A percentile compares a stretch with the other conserved stretches of the same genome.
phyloP scores from a whole-genome alignment of 2,797 vertebrate genomes.

The Bradypodion pumilum region DNA sequence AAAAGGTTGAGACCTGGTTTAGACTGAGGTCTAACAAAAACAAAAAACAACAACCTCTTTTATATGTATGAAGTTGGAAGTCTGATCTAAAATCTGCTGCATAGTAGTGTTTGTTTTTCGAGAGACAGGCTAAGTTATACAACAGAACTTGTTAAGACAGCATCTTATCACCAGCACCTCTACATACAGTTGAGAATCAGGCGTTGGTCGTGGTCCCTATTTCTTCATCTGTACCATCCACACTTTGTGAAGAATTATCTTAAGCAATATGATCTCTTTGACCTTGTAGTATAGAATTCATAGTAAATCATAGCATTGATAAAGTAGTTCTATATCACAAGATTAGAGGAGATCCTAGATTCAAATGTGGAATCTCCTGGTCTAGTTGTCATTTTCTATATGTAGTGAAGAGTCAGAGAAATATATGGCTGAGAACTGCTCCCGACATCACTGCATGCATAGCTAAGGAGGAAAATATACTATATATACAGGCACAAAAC shows the following conservation, averaged over 20 bases:
- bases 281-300: not conserved
- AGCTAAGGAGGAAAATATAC: not conserved
- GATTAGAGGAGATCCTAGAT: not conserved
- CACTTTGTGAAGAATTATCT: conserved; percentile 9
- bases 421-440: not conserved
- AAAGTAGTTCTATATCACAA: not conserved
- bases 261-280: not conserved
- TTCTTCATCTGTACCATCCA: not conserved
- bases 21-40: too few species aligned
- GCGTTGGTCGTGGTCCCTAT: not conserved
- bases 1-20: too few species aligned
- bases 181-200: not conserved
- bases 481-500: conserved; percentile 4
- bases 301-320: not conserved
- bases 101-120: not conserved
- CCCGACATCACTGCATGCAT: not conserved
- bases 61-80: conserved; percentile 8
- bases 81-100: conserved; percentile 3
- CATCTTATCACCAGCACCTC: not conserved
- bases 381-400: not conserved
- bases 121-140: conserved; percentile 23
- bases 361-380: not conserved
- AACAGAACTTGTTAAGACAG: not conserved
- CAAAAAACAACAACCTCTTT: too few species aligned
- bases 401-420: not conserved